Base-by-base conservation (phyloP, 2,888 invertebrate genomes). In the Nomada fabriciana region DNA sequence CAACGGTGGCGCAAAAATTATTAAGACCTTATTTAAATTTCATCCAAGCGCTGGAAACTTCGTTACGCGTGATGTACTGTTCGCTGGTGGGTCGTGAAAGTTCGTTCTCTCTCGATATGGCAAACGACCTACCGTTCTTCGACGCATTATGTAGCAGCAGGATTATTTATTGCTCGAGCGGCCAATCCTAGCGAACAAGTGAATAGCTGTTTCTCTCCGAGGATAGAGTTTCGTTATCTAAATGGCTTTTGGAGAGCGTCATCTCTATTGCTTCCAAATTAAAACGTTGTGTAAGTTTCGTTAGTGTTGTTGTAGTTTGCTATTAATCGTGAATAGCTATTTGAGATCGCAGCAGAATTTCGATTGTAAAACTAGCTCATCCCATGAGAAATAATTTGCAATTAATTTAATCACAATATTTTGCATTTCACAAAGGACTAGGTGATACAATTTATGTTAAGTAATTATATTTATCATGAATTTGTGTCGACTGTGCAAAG, bases 151-250 rank as follows among this genome's bases (percentile, higher is more conserved):
- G 57, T 72, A 77, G 59, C 43, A 13, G 63, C 18, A 15, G 72
- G 77, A 72, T 80, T 77, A 77, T 72, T 76, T 68, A 68, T 68
- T 50, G 57, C 23, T 36, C 43, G 61, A 10, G 13, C 53, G 23
- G 5, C 3, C 68, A 76, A 76, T 80, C 67, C 53, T 23, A 36
- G 60, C 25, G 52, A 29, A 55, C 47, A 55, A 29, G 53, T 25
- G 63, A 20, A 64, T 75, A 71, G 50, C 42, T 60, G 70, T 64
- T 73, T 67, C 50, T 18, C 55, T n/a, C 52, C 5, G 50, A 71
- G 65, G 61, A 63, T 61, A 53, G 52, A 80, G 42, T 72, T 80
- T 70, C 71, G 25, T 61, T 76, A 72, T 60, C 76, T 65, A 57
- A 63, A 67, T 50, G 25, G 25, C 61, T 42, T 61, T 13, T 13